Base-by-base conservation (phyloP, 2,113 vertebrate species). In the Danionella cerebrum region DNA sequence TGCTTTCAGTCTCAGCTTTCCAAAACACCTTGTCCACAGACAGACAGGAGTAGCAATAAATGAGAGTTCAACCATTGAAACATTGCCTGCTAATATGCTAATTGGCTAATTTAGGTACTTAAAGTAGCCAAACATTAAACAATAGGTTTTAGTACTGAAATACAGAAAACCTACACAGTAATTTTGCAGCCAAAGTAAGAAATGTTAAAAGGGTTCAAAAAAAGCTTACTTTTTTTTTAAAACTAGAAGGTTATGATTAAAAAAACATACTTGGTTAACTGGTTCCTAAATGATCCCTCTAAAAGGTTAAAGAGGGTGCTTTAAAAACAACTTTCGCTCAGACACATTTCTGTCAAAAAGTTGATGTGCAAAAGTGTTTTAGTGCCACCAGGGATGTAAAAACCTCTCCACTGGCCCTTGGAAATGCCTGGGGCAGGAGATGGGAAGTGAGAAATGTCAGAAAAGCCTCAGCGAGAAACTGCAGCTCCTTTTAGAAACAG, bases 21-120 rank as follows among this genome's bases (percentile, higher is more conserved):
- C 84, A 87, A 88, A 89, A 83, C 84, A 86, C 83, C 81, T 87
- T 79, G 83, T 86, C 81, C 83, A 85, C 84, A 85, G 80, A 31
- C 53, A 22, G 58, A 18, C 31, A 45, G 41, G 14, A 45, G 19
- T 7, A 6, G 14, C 35, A 47, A 50, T 2, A 47, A 22, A 27
- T 8, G 21, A 41, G 42, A 31, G 9, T 48, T 8, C 8, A 3
- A 27, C 9, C 22, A 39, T 33, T 29, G 2, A 19, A 53, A 27
- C 1, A n/a, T n/a, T n/a, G n/a, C n/a, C n/a, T n/a, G n/a, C n/a
- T n/a, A n/a, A n/a, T n/a, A n/a, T n/a, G n/a, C n/a, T n/a, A n/a
- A n/a, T n/a, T n/a, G n/a, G n/a, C n/a, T n/a, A n/a, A n/a, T n/a
- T n/a, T n/a, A n/a, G n/a, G n/a, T n/a, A n/a, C n/a, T n/a, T n/a